Percentiles rank a stretch among this genome's conserved stretches.
phyloP scores from a whole-genome alignment of 2,113 vertebrate genomes.

The Theropithecus gelada region DNA sequence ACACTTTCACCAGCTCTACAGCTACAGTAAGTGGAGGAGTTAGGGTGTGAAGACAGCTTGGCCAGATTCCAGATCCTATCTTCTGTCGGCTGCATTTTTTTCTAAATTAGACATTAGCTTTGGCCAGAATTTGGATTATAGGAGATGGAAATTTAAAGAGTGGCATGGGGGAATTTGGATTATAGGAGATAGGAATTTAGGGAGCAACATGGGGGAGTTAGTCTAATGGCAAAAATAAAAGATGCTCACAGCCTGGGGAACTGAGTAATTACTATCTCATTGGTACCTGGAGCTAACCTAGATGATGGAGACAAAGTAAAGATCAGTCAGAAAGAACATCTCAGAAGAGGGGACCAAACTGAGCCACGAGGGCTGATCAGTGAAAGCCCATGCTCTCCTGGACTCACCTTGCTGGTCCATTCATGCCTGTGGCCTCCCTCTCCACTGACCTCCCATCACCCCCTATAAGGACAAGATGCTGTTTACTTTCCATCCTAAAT shows the following conservation, averaged over 20 bases:
- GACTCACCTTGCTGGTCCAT: background rate
- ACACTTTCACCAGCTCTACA: background rate
- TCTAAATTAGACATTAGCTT: background rate
- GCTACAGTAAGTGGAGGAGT: background rate
- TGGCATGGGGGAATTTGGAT: background rate
- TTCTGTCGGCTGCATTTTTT: background rate
- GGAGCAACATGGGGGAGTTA: background rate
- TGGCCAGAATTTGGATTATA: background rate
- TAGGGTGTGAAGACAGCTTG: background rate
- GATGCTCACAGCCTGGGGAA: background rate
- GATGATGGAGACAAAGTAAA: background rate
- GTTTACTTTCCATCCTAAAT: constrained; percentile 8
- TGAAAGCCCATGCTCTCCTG: fast-evolving
- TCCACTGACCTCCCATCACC: background rate
- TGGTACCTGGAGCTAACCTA: background rate
- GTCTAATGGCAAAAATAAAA: background rate
- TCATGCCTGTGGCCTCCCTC: background rate
- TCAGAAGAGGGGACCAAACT: background rate
- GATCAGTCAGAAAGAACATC: background rate
- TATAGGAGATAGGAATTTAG: background rate
- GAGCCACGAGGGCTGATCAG: fast-evolving
- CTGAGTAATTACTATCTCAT: background rate
- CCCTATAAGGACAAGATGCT: background rate
- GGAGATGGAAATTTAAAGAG: too few species aligned
- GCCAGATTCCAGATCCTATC: background rate